Conservation (phyloP, 2,888 invertebrate species). For the Schizaphis graminum region DNA sequence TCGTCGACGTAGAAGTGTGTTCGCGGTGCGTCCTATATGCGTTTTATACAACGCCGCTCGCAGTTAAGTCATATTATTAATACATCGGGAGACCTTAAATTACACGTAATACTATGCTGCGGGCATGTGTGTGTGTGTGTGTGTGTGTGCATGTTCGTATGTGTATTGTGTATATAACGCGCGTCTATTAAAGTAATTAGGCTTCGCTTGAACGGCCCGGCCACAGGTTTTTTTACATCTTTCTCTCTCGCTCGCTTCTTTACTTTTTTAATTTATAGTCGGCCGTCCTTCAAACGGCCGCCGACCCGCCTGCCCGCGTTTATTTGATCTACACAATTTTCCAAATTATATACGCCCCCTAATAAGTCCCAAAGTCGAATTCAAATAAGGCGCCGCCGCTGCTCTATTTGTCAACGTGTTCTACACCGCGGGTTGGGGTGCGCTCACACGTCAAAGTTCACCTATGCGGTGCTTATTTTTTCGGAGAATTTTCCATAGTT, state of each 20-base stretch:
- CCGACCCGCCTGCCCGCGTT: conserved; percentile 20
- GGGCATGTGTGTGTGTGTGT: not conserved
- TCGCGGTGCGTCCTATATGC: not conserved
- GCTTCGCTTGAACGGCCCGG: conserved; percentile 50
- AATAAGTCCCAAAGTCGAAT: conserved; percentile 52
- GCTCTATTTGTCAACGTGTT: conserved; percentile 31
- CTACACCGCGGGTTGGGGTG: not conserved
- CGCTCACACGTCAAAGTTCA: not conserved
- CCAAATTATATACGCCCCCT: conserved; percentile 59
- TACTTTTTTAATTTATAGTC: conserved; percentile 65
- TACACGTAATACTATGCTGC: conserved; percentile 19
- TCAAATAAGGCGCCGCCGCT: conserved; percentile 61
- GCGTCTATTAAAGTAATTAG: conserved; percentile 66
- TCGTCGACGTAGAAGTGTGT: conserved; percentile 6
- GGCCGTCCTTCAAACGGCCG: conserved; percentile 56
- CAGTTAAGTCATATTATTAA: conserved; percentile 57
- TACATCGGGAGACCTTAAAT: conserved; percentile 47
- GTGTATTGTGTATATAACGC: not conserved
- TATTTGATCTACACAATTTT: conserved; percentile 62
- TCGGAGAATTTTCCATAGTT: not conserved
- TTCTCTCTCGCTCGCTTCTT: conserved; percentile 65
- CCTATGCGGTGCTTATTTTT: not conserved
- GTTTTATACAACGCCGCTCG: not conserved
- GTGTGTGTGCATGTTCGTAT: not conserved
- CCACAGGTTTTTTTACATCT: conserved; percentile 36